These are phyloP conservation scores for Drosophila takahashii DNA, from an alignment of 1,140 invertebrate genomes.

Conservation along the genomic window DNA sequence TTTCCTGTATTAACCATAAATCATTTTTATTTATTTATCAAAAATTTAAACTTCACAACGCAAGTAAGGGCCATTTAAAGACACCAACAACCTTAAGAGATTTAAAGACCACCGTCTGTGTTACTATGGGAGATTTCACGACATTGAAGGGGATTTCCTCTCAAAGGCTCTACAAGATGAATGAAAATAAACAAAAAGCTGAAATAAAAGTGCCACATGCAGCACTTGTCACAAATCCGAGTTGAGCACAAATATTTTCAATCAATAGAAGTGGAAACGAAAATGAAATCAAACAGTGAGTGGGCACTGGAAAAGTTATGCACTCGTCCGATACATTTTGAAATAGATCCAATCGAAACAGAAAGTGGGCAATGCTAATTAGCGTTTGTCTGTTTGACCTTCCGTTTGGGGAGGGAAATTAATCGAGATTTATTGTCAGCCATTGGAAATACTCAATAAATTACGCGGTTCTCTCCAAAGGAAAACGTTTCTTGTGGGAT, in stretches of 20 bases:
- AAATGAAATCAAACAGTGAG: conserved; percentile 36
- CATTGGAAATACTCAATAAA: conserved; percentile 33
- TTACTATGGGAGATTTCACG: conserved; percentile 18
- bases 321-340: conserved; percentile 52
- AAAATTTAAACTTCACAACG: background rate
- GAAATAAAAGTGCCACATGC: conserved; percentile 45
- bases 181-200: conserved; percentile 15
- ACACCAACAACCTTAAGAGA: background rate
- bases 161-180: background rate
- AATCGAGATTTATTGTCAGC: conserved; percentile 38
- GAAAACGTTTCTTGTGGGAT: background rate
- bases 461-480: conserved; percentile 1
- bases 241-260: conserved; percentile 59
- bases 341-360: conserved; percentile 27
- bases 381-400: conserved; percentile 59
- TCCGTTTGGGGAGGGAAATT: conserved; percentile 14
- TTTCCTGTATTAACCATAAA: background rate
- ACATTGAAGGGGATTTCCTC: conserved; percentile 38
- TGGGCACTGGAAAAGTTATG: conserved; percentile 42
- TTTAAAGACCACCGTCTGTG: background rate
- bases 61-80: background rate
- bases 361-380: conserved; percentile 70
- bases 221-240: conserved; percentile 46
- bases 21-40: background rate
- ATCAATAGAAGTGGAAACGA: conserved; percentile 43